These are phyloP conservation scores for Capreolus pygargus DNA, from an alignment of 2,113 vertebrate species.

Conservation along the genomic window DNA sequence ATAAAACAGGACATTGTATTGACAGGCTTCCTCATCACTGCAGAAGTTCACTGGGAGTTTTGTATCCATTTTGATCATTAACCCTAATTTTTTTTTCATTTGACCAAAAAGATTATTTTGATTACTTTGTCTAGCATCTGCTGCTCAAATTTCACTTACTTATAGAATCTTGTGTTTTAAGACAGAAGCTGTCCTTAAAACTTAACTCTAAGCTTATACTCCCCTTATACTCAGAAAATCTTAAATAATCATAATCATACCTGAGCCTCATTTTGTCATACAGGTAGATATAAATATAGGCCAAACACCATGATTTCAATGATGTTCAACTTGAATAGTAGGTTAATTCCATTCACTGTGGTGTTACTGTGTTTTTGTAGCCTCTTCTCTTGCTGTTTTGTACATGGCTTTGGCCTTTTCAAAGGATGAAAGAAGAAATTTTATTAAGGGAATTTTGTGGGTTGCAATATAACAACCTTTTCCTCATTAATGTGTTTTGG, in stretches of 20 bases:
- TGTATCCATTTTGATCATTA: constrained; percentile 19
- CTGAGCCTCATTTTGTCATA: not conserved
- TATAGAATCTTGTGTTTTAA: not conserved
- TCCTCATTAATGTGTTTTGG: constrained; percentile 20
- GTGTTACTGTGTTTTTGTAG: not conserved
- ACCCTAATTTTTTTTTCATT: constrained; percentile 44
- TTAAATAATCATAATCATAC: not conserved
- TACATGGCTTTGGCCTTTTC: not conserved
- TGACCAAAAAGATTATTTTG: not conserved
- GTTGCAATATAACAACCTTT: not conserved
- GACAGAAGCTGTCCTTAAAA: not conserved
- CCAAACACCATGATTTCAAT: not conserved
- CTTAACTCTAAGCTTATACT: not conserved
- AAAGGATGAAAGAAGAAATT: constrained; percentile 20
- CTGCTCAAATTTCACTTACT: not conserved
- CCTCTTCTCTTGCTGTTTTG: constrained; percentile 40
- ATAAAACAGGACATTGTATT: not conserved
- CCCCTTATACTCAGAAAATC: not conserved
- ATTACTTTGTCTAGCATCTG: not conserved
- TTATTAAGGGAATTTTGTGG: not conserved
- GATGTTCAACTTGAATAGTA: not conserved
- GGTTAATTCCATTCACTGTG: not conserved
- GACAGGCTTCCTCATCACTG: not conserved
- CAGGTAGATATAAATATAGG: not conserved
- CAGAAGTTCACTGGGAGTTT: not conserved